phyloP scores from a whole-genome alignment of 2,113 vertebrate species.

The Myxocyprinus asiaticus region DNA sequence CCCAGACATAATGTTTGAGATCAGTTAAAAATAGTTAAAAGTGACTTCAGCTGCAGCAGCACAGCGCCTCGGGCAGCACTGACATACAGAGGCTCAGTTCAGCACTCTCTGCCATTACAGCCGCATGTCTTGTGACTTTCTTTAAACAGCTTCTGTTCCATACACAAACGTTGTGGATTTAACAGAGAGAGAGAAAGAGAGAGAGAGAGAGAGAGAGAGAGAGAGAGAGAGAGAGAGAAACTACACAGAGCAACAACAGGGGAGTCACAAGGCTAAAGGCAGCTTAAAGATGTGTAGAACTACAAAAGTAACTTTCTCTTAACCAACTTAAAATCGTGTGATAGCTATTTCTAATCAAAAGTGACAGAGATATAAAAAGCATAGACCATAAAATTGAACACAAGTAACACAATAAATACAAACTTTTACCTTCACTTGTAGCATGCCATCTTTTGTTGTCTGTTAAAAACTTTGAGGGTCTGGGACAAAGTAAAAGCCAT shows the following conservation, averaged over 20 bases:
- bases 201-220: conserved; percentile 27
- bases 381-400: neutral
- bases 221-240: conserved; percentile 26
- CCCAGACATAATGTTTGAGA: neutral
- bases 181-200: neutral
- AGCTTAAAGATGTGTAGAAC: conserved; percentile 20
- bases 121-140: conserved; percentile 69
- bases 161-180: conserved; percentile 30
- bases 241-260: neutral
- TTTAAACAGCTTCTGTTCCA: conserved; percentile 45
- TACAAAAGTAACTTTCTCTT: conserved; percentile 20
- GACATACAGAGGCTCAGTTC: conserved; percentile 43
- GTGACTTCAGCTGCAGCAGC: conserved; percentile 38
- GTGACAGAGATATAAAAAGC: neutral
- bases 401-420: conserved; percentile 35
- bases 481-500: conserved; percentile 52
- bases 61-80: conserved; percentile 44
- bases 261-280: conserved; percentile 57
- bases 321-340: neutral
- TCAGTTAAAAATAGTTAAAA: conserved; percentile 52
- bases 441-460: conserved; percentile 58
- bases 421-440: conserved; percentile 32
- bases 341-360: conserved; percentile 1
- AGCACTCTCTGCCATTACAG: conserved; percentile 60
- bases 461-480: conserved; percentile 45